Base-by-base conservation (phyloP, 2,113 vertebrate genomes). In the Pitta sordida region DNA sequence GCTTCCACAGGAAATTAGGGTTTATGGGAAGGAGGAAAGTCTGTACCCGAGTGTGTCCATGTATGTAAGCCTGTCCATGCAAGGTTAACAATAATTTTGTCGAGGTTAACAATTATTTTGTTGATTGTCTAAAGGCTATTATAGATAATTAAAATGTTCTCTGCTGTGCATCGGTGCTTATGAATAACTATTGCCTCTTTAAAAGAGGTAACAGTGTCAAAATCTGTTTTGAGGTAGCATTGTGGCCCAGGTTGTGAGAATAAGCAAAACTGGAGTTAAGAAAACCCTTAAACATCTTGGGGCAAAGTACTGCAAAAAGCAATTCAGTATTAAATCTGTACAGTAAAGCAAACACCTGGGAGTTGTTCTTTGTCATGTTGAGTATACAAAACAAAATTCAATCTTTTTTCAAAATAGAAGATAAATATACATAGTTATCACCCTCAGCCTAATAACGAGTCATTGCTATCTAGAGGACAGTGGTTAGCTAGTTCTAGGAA, bases 1-100 rank as follows among this genome's bases (percentile, higher is more conserved):
- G 5, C 53, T 83, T 71, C 49, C 39, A 34, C 0, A 76, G 17
- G 82, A 81, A 70, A 70, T n/a, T 6, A 62, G 55, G 7, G n/a
- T 17, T 58, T 49, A 24, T 14, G 34, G 37, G 73, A 82, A 82
- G 9, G 14, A 7, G 7, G 5, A 21, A 80, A 13, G 24, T 34
- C 59, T 4, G 2, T 23, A 23, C 2, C 2, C 39, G 21, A 70
- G 56, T 2, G 3, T 12, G 27, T 36, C 49, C 14, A 4, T 9
- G 8, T 26, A 55, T 3, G 15, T 32, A 29, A 11, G 20, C 17
- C 23, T 44, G 10, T 29, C 39, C n/a, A n/a, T n/a, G n/a, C n/a
- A n/a, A n/a, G n/a, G n/a, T n/a, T n/a, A n/a, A n/a, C n/a, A n/a
- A n/a, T n/a, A n/a, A n/a, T n/a, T n/a, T 39, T 9, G 5, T 41